A percentile compares a stretch with the other conserved stretches of the same genome.
Evolutionary conservation across 1,140 invertebrate species (phyloP).

Genomic region (Bombus soroeensis): DNA sequence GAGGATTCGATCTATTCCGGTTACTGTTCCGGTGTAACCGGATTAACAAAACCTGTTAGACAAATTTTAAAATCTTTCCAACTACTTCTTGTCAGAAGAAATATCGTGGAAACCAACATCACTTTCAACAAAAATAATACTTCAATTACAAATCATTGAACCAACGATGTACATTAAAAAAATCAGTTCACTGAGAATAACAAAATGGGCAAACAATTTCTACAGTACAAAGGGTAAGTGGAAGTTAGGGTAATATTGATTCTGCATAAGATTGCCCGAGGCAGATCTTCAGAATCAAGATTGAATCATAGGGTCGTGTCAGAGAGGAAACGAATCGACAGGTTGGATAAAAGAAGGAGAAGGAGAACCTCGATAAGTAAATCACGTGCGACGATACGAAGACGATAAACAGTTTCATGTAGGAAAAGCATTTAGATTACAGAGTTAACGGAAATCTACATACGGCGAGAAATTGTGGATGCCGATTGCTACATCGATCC

Average conservation of each 20-base stretch:
- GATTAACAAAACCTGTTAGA: neutral
- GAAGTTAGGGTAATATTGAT: conserved; percentile 55
- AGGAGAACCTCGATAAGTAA: neutral
- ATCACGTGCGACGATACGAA: conserved; percentile 8
- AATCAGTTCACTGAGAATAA: neutral
- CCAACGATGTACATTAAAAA: neutral
- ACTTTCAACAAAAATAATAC: neutral
- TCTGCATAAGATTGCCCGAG: conserved; percentile 49
- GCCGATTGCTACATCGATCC: conserved; percentile 65
- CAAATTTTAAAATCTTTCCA: neutral
- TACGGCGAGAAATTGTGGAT: conserved; percentile 57
- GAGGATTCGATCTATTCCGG: neutral
- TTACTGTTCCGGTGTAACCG: conserved; percentile 8
- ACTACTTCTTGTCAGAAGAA: neutral
- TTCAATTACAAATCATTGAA: too few relatives aligned
- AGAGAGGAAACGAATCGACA: conserved; percentile 6
- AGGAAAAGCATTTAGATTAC: neutral
- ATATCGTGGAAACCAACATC: neutral
- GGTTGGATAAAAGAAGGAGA: neutral
- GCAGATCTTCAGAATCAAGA: conserved; percentile 51
- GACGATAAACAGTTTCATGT: conserved; percentile 36
- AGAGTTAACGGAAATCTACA: conserved; percentile 25
- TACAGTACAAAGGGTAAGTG: neutral
- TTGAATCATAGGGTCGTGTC: conserved; percentile 32
- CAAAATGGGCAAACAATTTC: neutral